Conservation (phyloP, 2,797 vertebrate species). For the Lateolabrax maculatus region DNA sequence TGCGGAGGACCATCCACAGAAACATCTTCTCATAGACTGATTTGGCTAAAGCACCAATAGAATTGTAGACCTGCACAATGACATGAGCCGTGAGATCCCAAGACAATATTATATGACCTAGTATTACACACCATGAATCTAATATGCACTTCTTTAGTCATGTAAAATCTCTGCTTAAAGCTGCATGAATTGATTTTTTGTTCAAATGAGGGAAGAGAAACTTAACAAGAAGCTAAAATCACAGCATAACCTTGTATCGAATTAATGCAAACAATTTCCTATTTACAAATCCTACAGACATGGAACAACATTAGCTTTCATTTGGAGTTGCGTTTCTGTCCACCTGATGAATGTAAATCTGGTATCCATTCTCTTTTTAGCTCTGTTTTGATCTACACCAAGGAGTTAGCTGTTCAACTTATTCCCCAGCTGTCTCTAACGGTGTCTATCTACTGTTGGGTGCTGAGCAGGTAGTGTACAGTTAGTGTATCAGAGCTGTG, state of each 20-base stretch:
- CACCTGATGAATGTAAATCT: neutral
- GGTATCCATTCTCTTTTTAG: neutral
- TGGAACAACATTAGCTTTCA: neutral
- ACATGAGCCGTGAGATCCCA: slow-evolving; percentile 1
- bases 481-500: no score
- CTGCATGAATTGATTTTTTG: neutral
- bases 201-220: neutral
- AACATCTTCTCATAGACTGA: slow-evolving; percentile 91
- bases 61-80: slow-evolving; percentile 85
- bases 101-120: neutral
- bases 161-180: neutral
- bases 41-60: slow-evolving; percentile 88
- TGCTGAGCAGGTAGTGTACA: neutral
- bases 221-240: neutral
- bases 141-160: neutral
- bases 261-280: neutral
- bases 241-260: neutral
- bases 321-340: no score
- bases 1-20: slow-evolving; percentile 89
- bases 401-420: neutral
- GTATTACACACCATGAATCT: neutral
- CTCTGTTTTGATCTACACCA: neutral
- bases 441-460: neutral
- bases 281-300: neutral
- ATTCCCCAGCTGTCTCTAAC: neutral